These are phyloP conservation scores for Thermophis baileyi DNA, from an alignment of 2,113 vertebrate species.

Conservation along the genomic window DNA sequence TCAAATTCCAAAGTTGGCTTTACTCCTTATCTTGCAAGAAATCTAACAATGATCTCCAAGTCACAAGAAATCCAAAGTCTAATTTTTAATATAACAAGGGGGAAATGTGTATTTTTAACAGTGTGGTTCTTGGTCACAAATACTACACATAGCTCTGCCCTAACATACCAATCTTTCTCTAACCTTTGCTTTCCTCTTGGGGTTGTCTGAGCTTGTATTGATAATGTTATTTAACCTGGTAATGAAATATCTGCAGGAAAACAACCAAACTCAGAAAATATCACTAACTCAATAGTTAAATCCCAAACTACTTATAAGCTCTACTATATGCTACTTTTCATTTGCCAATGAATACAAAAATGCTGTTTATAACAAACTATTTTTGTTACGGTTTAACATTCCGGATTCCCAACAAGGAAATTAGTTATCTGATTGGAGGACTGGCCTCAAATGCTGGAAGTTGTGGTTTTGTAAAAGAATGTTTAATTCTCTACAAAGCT, in stretches of 20 bases:
- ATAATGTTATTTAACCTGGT: background rate
- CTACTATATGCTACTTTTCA: background rate
- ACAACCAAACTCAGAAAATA: background rate
- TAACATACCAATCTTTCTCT: background rate
- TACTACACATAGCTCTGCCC: background rate
- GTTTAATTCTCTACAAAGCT: background rate
- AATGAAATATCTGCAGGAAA: background rate
- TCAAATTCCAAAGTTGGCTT: background rate
- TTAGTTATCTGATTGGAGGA: background rate
- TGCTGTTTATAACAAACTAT: background rate
- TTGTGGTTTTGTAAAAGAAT: background rate
- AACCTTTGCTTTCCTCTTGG: background rate
- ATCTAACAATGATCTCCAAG: background rate
- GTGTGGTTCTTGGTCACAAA: background rate
- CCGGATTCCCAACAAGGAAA: background rate
- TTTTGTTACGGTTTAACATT: background rate
- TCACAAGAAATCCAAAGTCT: background rate
- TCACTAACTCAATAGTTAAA: background rate
- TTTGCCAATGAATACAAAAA: background rate
- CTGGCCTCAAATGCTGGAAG: background rate
- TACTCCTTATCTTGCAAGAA: background rate
- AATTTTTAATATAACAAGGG: background rate
- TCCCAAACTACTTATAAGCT: background rate
- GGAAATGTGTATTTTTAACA: background rate
- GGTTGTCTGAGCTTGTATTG: background rate